Base-by-base conservation (phyloP, 2,888 invertebrate species). In the Heliothis peltigera region DNA sequence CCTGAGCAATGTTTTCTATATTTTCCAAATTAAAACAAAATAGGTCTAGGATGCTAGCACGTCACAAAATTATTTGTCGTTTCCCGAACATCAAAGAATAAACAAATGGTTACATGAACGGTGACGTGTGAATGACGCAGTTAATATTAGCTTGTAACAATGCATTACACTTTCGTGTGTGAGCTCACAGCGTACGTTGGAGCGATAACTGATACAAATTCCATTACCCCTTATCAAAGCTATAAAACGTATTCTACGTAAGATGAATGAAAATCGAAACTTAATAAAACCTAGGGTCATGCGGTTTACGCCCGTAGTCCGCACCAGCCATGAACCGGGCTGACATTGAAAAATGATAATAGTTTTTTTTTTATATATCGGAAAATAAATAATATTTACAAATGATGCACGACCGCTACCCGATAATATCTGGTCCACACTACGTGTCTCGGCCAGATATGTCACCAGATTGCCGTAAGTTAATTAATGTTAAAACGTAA, bases 401-500 rank as follows among this genome's bases (percentile, higher is more conserved):
- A 28, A 74, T 55, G 49, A 90, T 89, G 87, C 78, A 86, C 65
- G 81, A 83, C 15, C 64, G 72, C 5, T 83, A 85, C 61, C 81
- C 87, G n/a, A 42, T 66, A 25, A 79, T 89, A 43, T 75, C 82
- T 21, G 90, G 89, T 28, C 87, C 90, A 0, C 84, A 85, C 65
- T 91, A 87, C 70, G 69, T 86, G 47, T 80, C 84, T 46, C 78
- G 68, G 48, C 87, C 89, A 4, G 82, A 84, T 32, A 84, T 86
- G 81, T 79, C 86, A 7, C 88, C 90, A 6, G 75, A 79, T 68
- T 87, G 74, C 60, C 80, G 92, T 92, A 77, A 91, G 92, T 89
- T 51, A 59, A n/a, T 32, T 42, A 18, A 42, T n/a, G 4, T 42
- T 42, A 15, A 44, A 44, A 6, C 6, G 5, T 4, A 25, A 25